Conservation (phyloP, 2,113 vertebrate species). For the Nicator chloris region DNA sequence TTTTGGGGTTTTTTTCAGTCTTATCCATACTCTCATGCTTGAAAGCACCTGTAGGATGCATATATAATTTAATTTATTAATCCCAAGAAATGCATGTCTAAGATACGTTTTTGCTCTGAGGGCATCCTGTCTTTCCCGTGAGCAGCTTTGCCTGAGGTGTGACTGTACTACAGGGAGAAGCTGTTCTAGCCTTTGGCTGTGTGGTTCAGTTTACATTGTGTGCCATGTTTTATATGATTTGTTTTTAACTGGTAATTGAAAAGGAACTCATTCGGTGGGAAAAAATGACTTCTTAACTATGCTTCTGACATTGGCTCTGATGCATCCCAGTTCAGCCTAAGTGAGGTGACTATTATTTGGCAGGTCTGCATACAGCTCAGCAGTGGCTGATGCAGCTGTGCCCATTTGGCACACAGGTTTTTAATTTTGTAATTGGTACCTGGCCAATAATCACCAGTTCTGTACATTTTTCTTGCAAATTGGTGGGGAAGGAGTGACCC, state of each 20-base stretch:
- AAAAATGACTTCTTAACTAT: not conserved
- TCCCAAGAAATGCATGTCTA: not conserved
- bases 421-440: slow-evolving; percentile 5
- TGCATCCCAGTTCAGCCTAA: not conserved
- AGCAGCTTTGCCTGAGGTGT: not conserved
- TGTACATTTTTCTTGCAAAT: not conserved
- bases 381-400: not conserved
- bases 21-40: not conserved
- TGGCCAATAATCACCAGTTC: not conserved
- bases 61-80: not conserved
- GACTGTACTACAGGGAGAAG: not conserved
- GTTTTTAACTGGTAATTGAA: not conserved
- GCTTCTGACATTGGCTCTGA: not conserved
- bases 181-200: not conserved
- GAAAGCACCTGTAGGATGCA: not conserved
- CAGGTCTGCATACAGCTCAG: not conserved
- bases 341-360: not conserved
- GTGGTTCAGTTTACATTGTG: not conserved
- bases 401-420: not conserved
- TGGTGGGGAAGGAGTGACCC: not conserved
- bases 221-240: not conserved
- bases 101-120: not conserved
- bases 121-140: not conserved
- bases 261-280: not conserved
- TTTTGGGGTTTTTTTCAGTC: not conserved